Evolutionary conservation across 2,888 invertebrate genomes (phyloP), one percentile per base, ranked within the genome.

Genomic region (Callyntrura sp.): DNA sequence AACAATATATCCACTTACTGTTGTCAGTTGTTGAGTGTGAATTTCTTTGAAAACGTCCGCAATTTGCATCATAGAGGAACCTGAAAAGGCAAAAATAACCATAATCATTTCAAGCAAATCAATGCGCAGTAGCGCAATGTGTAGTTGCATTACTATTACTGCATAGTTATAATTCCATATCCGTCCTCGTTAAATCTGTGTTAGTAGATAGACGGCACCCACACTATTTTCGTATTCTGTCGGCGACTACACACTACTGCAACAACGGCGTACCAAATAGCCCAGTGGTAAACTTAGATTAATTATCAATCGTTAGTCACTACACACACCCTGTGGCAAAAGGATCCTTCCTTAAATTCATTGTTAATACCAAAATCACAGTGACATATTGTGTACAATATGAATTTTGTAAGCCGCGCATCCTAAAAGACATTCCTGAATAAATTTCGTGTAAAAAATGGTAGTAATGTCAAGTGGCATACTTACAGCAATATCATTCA

Each of bases 1-100:
- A 17, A n/a, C n/a, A 55, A n/a, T 55, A 55, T 55, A 5, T 2
- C 8, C 25, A 35, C 68, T 97, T 96, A 98, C 98, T 94, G 98
- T 98, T 94, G 98, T 98, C 97, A 98, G 97, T 95, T 98, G 98
- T 95, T 98, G 98, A 93, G 98, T 97, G 95, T 98, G 98, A 93
- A 98, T 98, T 95, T 98, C 98, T 94, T 98, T 97, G 95, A 98
- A 98, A 28, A 98, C 98, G 94, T 98, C 98, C 76, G 98, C 98
- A 93, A 98, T 97, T 95, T 97, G 98, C 97, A 98, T 97, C 92
- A 98, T 95, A 85, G 98, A 98, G 86, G 97, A 97, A 94, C 98
- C 98, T 98, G 55, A 28, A 65, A 57, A 2, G 28, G 65, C 28
- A 65, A 1, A 70, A 23, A 23, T 14, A 62, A 62, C 35, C 35